A percentile compares a stretch with the other conserved stretches of the same genome.
Evolutionary conservation across 1,140 invertebrate genomes (phyloP).

Genomic region (Saccostrea echinata): DNA sequence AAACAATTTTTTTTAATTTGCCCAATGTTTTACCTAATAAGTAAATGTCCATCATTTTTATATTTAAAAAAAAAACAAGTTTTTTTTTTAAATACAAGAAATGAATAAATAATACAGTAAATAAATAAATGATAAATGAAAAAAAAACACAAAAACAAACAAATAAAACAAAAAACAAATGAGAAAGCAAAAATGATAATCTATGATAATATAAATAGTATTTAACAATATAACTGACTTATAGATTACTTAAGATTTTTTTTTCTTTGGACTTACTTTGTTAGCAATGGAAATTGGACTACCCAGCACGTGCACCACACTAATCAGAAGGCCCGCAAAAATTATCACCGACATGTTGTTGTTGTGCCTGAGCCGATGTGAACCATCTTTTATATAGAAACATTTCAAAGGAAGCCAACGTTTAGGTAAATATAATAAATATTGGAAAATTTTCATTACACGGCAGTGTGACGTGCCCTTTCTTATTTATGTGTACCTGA

Average conservation of each 20-base stretch:
- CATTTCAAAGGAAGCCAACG: constrained; percentile 15
- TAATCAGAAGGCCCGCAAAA: neutral
- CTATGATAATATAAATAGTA: neutral
- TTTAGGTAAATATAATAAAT: constrained; percentile 35
- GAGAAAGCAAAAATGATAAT: too few species aligned
- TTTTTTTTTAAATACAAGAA: too few species aligned
- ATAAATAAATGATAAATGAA: too few species aligned
- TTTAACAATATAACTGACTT: neutral
- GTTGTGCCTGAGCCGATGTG: neutral
- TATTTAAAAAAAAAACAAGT: too few species aligned
- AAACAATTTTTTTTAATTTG: neutral
- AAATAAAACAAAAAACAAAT: too few species aligned
- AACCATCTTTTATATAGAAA: constrained; percentile 33
- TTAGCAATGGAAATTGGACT: neutral
- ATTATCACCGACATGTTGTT: constrained; percentile 22
- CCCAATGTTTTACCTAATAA: neutral
- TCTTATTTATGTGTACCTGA: constrained; percentile 22
- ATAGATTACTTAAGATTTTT: neutral
- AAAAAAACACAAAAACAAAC: too few species aligned
- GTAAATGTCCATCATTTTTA: neutral
- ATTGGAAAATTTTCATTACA: constrained; percentile 29
- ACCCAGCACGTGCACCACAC: neutral
- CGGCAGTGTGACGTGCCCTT: neutral
- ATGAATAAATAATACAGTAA: too few species aligned
- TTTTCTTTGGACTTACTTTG: neutral